These are phyloP conservation scores for Ctenochaetus hawaiiensis DNA, from an alignment of 2,797 vertebrate species.

Conservation along the genomic window DNA sequence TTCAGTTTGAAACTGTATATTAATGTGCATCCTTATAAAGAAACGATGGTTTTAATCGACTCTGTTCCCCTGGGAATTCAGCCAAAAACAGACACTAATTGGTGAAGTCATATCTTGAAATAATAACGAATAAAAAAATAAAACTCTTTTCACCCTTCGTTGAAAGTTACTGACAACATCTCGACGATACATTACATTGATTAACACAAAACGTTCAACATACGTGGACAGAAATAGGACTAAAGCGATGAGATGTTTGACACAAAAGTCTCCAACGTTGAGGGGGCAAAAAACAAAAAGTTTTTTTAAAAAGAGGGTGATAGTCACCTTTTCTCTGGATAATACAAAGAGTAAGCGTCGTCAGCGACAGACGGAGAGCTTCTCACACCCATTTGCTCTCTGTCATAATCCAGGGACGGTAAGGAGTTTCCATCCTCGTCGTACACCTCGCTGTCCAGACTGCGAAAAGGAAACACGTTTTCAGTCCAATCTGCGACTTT, in stretches of 20 bases:
- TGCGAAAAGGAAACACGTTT: constrained; percentile 48
- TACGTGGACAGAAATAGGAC: constrained; percentile 71
- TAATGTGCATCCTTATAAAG: background rate
- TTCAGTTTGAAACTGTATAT: background rate
- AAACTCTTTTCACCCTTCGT: background rate
- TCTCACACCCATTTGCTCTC: constrained; percentile 87
- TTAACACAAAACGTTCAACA: constrained; percentile 65
- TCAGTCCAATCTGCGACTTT: background rate
- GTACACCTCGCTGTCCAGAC: constrained; percentile 90
- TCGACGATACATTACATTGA: constrained; percentile 63
- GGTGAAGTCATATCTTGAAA: background rate
- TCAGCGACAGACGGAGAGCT: constrained; percentile 87
- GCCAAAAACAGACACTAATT: constrained; percentile 4
- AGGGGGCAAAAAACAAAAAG: background rate
- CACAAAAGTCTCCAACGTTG: constrained; percentile 47
- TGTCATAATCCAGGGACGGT: constrained; percentile 90
- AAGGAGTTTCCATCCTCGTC: constrained; percentile 92
- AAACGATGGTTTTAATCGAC: background rate
- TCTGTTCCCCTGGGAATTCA: background rate
- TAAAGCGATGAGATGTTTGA: constrained; percentile 71
- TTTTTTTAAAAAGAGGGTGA: background rate
- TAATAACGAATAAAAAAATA: background rate
- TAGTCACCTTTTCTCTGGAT: constrained; percentile 91
- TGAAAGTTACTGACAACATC: constrained; percentile 48
- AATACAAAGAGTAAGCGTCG: constrained; percentile 89